Percentiles rank a stretch among this genome's conserved stretches.
These are phyloP conservation scores for Latrodectus hesperus DNA, from an alignment of 2,888 invertebrate species.

Conservation along the genomic window DNA sequence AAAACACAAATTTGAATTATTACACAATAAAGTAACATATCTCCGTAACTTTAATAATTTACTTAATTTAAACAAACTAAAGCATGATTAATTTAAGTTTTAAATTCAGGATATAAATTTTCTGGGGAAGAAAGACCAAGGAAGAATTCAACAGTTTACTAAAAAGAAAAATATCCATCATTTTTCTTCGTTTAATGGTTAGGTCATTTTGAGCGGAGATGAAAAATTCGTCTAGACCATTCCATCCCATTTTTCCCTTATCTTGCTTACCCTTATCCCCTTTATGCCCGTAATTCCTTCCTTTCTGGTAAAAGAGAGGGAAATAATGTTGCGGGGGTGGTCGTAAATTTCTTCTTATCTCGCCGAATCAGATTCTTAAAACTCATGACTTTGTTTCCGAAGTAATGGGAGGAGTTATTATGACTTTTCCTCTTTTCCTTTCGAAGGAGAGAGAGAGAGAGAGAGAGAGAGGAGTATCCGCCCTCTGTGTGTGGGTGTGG, in stretches of 20 bases:
- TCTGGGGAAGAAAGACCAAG: no score
- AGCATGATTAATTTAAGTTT: no score
- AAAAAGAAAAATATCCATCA: no score
- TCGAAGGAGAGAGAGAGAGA: background rate
- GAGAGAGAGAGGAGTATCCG: background rate
- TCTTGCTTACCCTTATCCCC: constrained; percentile 20
- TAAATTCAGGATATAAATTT: no score
- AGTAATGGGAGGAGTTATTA: constrained; percentile 48
- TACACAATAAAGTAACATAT: no score
- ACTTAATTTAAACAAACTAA: no score
- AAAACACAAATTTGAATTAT: no score
- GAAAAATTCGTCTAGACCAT: constrained; percentile 1
- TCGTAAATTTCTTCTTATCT: constrained; percentile 61
- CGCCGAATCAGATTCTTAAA: constrained; percentile 44
- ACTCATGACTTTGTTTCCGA: constrained; percentile 28
- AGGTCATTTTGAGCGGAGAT: background rate
- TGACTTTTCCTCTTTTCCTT: constrained; percentile 26
- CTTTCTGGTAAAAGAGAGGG: background rate
- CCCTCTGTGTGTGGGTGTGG: background rate
- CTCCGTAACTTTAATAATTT: no score
- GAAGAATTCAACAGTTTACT: no score
- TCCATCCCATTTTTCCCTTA: constrained; percentile 9
- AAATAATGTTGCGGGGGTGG: constrained; percentile 21
- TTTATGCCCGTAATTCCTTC: constrained; percentile 27
- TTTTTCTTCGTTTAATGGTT: background rate